phyloP scores from a whole-genome alignment of 2,113 vertebrate species.

The Albula goreensis region DNA sequence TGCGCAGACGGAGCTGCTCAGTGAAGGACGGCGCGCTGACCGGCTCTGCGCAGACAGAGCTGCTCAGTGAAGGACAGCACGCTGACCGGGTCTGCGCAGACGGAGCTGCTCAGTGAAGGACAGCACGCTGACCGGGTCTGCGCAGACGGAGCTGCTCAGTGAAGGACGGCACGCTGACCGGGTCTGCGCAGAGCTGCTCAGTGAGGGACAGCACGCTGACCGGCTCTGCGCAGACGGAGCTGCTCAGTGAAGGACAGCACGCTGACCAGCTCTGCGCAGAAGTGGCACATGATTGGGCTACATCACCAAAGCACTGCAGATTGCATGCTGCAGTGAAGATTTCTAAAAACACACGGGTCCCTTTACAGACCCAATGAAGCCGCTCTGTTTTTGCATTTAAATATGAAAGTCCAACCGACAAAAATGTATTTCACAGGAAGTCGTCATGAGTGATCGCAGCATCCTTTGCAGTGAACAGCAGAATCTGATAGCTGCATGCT shows the following conservation, averaged over 20 bases:
- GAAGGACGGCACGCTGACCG: not conserved
- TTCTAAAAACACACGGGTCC: not conserved
- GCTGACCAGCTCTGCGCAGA: not conserved
- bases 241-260: not conserved
- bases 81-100: no score
- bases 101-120: no score
- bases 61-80: no score
- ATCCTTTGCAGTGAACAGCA: not conserved
- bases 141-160: not conserved
- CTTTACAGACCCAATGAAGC: not conserved
- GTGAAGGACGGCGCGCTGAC: no score
- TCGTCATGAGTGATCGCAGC: not conserved
- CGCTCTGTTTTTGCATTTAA: not conserved
- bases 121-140: no score
- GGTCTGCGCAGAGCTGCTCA: not conserved
- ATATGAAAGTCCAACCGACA: constrained; percentile 20
- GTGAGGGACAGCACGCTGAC: no score
- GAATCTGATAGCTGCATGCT: not conserved
- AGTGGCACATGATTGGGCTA: not conserved
- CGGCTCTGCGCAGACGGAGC: not conserved
- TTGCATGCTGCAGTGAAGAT: not conserved
- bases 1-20: no score
- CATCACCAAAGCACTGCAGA: not conserved
- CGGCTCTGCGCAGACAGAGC: no score
- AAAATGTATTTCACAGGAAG: constrained; percentile 4